phyloP scores from a whole-genome alignment of 2,113 vertebrate species.

The Sphaerodactylus townsendi region DNA sequence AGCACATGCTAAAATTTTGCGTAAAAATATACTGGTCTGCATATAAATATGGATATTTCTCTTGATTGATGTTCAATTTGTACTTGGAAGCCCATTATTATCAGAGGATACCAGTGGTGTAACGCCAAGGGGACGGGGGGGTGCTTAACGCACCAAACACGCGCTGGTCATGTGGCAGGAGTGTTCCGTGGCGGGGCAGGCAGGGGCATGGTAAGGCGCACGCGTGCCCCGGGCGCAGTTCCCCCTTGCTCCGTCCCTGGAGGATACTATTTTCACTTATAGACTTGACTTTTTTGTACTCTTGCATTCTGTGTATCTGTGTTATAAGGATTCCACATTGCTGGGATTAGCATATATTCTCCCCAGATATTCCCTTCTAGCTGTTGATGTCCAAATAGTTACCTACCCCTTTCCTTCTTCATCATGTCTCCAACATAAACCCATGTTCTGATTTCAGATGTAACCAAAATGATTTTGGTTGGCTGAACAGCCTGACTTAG shows the following conservation, averaged over 20 bases:
- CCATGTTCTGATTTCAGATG: not conserved
- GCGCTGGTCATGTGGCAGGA: too few relatives aligned
- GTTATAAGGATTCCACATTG: not conserved
- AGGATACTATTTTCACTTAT: not conserved
- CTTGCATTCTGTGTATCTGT: not conserved
- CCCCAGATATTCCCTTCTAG: not conserved
- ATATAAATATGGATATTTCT: too few relatives aligned
- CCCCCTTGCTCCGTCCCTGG: too few relatives aligned
- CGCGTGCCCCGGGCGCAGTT: too few relatives aligned
- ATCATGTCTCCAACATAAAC: not conserved
- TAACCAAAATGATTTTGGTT: not conserved
- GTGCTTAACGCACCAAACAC: too few relatives aligned
- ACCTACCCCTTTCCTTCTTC: not conserved
- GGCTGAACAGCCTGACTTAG: not conserved
- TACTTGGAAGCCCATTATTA: too few relatives aligned
- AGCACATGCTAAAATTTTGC: not conserved
- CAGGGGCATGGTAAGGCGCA: too few relatives aligned
- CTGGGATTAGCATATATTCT: not conserved
- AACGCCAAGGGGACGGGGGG: too few relatives aligned
- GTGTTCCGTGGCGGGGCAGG: too few relatives aligned
- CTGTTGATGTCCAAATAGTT: not conserved
- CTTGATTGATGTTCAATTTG: not conserved
- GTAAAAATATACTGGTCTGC: not conserved
- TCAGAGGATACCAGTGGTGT: too few relatives aligned
- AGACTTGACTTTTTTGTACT: not conserved